Percentiles rank a stretch among this genome's conserved stretches.
phyloP scores from a whole-genome alignment of 2,113 vertebrate genomes.

The Haemorhous mexicanus region DNA sequence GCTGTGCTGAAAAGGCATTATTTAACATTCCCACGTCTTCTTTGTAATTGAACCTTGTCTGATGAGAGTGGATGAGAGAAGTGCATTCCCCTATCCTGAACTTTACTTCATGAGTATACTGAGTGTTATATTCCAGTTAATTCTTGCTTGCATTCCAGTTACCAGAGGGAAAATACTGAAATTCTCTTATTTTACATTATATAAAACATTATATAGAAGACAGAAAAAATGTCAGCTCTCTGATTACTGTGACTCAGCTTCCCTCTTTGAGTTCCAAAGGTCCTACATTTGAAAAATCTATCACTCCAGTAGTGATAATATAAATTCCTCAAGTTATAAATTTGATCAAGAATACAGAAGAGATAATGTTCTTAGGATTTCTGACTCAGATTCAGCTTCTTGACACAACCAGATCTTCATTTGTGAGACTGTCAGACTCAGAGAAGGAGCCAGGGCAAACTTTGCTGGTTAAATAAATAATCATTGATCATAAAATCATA shows the following conservation, averaged over 20 bases:
- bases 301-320: no score
- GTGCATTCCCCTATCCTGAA: not conserved
- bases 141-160: not conserved
- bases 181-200: not conserved
- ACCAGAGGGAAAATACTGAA: not conserved
- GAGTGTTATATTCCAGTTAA: not conserved
- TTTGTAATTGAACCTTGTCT: not conserved
- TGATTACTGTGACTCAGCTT: not conserved
- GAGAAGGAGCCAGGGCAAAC: not conserved
- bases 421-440: not conserved
- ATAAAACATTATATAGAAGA: not conserved
- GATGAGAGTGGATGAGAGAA: not conserved
- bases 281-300: not conserved
- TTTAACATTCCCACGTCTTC: not conserved
- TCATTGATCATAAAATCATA: not conserved
- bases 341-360: not conserved
- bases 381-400: not conserved
- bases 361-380: not conserved
- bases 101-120: not conserved
- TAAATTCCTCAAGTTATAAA: not conserved
- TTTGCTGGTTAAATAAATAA: not conserved
- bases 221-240: not conserved
- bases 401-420: not conserved
- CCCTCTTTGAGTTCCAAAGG: not conserved
- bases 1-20: not conserved